A percentile compares a stretch with the other conserved stretches of the same genome.
These are phyloP conservation scores for Marmota flaviventris DNA, from an alignment of 2,113 vertebrate species.

Conservation along the genomic window DNA sequence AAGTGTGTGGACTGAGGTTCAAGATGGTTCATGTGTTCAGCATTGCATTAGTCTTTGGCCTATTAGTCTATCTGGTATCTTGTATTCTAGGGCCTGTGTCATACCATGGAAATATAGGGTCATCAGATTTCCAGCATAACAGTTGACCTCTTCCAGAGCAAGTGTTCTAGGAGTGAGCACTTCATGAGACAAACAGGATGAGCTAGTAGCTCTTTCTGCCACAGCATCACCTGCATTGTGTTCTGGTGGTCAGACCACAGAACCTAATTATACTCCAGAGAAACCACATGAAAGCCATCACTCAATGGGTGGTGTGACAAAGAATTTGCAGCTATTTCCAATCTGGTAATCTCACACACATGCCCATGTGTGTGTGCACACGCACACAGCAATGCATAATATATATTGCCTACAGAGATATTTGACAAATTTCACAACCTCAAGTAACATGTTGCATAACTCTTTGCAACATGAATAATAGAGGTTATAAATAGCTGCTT, in stretches of 20 bases:
- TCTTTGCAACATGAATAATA: background rate
- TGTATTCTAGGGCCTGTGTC: background rate
- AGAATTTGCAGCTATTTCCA: background rate
- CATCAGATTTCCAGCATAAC: background rate
- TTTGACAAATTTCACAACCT: background rate
- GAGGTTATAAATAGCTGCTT: background rate
- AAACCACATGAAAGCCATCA: background rate
- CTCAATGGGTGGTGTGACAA: background rate
- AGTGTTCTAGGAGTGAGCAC: background rate
- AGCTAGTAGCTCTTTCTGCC: background rate
- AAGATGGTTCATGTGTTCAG: background rate
- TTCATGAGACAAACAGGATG: background rate
- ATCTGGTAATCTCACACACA: background rate
- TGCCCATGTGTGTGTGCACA: accelerated
- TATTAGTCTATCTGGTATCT: background rate
- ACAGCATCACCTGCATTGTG: background rate
- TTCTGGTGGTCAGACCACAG: background rate
- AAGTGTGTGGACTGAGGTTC: background rate
- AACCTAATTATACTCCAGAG: background rate
- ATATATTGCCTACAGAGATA: background rate
- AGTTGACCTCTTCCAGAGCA: background rate
- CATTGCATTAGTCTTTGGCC: accelerated
- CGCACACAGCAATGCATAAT: accelerated
- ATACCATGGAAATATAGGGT: background rate
- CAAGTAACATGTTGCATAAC: background rate